Evolutionary conservation across 2,113 vertebrate genomes (phyloP), one percentile per base, ranked within the genome.

Genomic region (Apaloderma vittatum): DNA sequence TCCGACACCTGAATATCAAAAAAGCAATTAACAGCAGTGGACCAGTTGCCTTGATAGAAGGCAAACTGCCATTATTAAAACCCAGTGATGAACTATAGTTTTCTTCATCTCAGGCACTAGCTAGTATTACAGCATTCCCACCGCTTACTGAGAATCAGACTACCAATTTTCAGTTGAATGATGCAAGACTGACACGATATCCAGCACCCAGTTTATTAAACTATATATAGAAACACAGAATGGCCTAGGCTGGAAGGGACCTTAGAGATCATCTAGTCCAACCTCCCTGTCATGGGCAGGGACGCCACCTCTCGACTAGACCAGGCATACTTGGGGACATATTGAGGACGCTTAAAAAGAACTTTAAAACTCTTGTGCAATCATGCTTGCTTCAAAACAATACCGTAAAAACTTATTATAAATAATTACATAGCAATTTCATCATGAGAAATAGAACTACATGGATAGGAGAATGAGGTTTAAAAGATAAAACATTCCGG

Each of bases 351-450:
- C 40, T 77, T 66, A 66, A 12, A n/a, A 74, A 94, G n/a, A 87
- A 19, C 5, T 15, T 11, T 34, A 26, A 49, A 43, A 14, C 5
- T 21, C 55, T 32, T 63, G 23, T 32, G 34, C 48, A 48, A 32
- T 81, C 74, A 87, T 34, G 61, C 48, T 75, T 22, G n/a, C 37
- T 72, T 85, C 22, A 23, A 86, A 92, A 88, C 29, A 16, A 46
- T 40, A 75, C 2, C 71, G 57, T 48, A 79, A 82, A 91, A 78
- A 67, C 18, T 82, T 66, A 48, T 76, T 93, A 80, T 63, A 70
- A 72, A 48, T 88, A 97, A 91, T 78, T 71, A 90, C 19, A 61
- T 12, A 57, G 84, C 36, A 78, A 88, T 84, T 95, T 92, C 93
- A 94, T 73, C 62, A 70, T 22, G 36, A 90, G 72, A 93, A 95